Percentiles rank a stretch among this genome's conserved stretches.
phyloP scores from a whole-genome alignment of 1,140 invertebrate genomes.

The Cylas formicarius region DNA sequence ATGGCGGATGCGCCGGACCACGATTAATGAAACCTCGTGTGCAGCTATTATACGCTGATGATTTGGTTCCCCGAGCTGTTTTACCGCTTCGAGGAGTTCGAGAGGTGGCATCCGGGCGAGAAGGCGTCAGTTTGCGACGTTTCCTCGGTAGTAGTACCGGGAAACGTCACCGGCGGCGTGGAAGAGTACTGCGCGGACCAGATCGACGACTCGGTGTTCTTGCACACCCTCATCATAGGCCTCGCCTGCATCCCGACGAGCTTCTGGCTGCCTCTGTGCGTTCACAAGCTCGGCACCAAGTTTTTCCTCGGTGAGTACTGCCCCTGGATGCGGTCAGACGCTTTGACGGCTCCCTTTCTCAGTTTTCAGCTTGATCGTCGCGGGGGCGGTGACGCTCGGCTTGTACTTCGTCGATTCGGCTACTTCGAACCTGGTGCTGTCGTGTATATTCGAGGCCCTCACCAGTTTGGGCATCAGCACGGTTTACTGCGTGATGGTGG shows the following conservation, averaged over 20 bases:
- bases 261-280: conserved; percentile 62
- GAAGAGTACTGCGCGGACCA: conserved; percentile 50
- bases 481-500: conserved; percentile 67
- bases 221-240: conserved; percentile 65
- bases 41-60: conserved; percentile 74
- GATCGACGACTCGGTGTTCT: conserved; percentile 58
- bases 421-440: conserved; percentile 61
- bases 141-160: conserved; percentile 46
- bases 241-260: conserved; percentile 67
- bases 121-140: conserved; percentile 66
- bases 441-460: conserved; percentile 67
- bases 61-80: conserved; percentile 79
- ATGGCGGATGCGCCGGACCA: no score
- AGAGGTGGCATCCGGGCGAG: conserved; percentile 52
- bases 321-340: not conserved
- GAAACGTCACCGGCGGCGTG: conserved; percentile 19
- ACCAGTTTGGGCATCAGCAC: conserved; percentile 67
- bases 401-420: conserved; percentile 67
- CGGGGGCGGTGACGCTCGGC: conserved; percentile 65
- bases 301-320: conserved; percentile 60
- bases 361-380: conserved; percentile 66
- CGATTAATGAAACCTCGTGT: conserved; percentile 1
- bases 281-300: conserved; percentile 64
- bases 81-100: conserved; percentile 65
- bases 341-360: conserved; percentile 9